Base-by-base conservation (phyloP, 2,797 vertebrate genomes). In the Gallinago nigripennis region DNA sequence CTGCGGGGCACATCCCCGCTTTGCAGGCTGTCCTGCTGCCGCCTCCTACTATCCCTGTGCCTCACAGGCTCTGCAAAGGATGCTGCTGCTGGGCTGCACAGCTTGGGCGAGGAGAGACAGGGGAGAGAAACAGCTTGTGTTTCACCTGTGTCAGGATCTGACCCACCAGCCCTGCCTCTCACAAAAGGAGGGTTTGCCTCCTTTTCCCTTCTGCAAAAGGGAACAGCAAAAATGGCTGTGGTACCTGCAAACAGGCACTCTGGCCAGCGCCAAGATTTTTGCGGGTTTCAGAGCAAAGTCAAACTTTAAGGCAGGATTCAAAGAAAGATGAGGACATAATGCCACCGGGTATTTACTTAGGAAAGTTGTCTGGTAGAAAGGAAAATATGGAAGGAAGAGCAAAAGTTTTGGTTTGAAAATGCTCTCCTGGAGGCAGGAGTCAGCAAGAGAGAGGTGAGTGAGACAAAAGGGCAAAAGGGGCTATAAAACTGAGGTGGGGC, bases 1-100 rank as follows among this genome's bases (percentile, higher is more conserved):
- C n/a, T 51, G 25, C 0, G 0, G 16, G 16, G 2, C 19, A 30
- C 2, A 3, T 50, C 18, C 24, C 7, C 5, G 31, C 21, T 82
- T 82, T 68, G 23, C 19, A 87, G 39, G 28, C 23, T 58, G 43
- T 53, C 25, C 19, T 35, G 31, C 20, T 75, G n/a, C 43, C 5
- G 2, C 28, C 23, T 73, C 5, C 65, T 57, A 18, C 16, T 19
- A 71, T 46, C 41, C 12, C 24, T 48, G 41, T 0, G 1, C 13
- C 9, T 45, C 28, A 30, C 12, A 35, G 33, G 4, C 14, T 57
- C 56, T 78, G 31, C 7, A 50, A 78, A 78, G 58, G 23, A 35
- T 45, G 65, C 8, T 70, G 31, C n/a, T 86, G 25, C 31, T 1
- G 3, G 2, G 6, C 3, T 35, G 9, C 15, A 31, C 2, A 7